phyloP scores from a whole-genome alignment of 2,888 invertebrate species.

The Ochlodes sylvanus region DNA sequence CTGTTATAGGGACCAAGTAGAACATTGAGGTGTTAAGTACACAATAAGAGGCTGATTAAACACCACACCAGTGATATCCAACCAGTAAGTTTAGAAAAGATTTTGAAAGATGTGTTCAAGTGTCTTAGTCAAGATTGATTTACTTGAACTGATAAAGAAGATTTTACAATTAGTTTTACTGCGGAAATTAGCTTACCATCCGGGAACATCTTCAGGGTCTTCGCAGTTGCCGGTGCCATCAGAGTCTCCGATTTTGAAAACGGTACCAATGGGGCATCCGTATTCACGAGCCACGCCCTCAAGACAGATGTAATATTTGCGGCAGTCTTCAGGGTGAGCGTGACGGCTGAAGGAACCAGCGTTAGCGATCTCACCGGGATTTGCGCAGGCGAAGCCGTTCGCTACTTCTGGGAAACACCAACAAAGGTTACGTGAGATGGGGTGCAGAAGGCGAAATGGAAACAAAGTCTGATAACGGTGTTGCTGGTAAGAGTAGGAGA shows the following conservation, averaged over 20 bases:
- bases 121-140: conserved; percentile 61
- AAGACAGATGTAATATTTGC: conserved; percentile 97
- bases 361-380: conserved; percentile 91
- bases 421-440: conserved; percentile 67
- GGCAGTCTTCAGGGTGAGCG: conserved; percentile 97
- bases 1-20: conserved; percentile 58
- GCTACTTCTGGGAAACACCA: conserved; percentile 91
- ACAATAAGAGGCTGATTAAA: conserved; percentile 56
- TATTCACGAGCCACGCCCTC: conserved; percentile 96
- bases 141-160: conserved; percentile 64
- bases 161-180: conserved; percentile 33
- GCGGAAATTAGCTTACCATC: conserved; percentile 85
- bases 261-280: conserved; percentile 97
- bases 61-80: conserved; percentile 67
- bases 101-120: conserved; percentile 57
- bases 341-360: conserved; percentile 97
- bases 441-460: conserved; percentile 63
- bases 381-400: conserved; percentile 94
- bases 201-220: conserved; percentile 97
- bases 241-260: conserved; percentile 96
- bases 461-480: conserved; percentile 54
- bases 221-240: conserved; percentile 97
- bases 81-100: conserved; percentile 66
- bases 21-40: conserved; percentile 60
- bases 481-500: conserved; percentile 47